Percentiles rank a stretch among this genome's conserved stretches.
Conservation (phyloP, 2,113 vertebrate species). For the Misgurnus mizolepis region DNA sequence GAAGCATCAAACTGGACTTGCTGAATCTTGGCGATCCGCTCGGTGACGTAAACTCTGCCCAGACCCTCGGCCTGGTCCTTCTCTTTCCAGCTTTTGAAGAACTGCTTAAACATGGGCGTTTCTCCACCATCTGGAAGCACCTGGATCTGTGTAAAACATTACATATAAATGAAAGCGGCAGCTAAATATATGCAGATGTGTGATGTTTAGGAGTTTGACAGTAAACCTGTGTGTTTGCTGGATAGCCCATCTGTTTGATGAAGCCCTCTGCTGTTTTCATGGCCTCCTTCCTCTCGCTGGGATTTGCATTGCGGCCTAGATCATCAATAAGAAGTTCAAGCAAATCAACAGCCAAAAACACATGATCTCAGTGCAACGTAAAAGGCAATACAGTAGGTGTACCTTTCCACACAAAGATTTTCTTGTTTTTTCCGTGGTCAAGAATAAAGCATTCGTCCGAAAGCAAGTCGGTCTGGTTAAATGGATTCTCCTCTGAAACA, state of each 20-base stretch:
- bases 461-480: conserved; percentile 79
- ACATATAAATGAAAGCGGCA: not conserved
- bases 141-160: conserved; percentile 80
- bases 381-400: not conserved
- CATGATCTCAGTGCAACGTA: not conserved
- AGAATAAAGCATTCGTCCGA: conserved; percentile 91
- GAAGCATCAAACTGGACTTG: conserved; percentile 87
- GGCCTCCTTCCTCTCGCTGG: conserved; percentile 84
- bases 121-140: conserved; percentile 90
- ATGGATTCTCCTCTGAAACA: conserved; percentile 86
- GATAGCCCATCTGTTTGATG: conserved; percentile 87
- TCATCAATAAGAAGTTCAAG: conserved; percentile 13
- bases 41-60: conserved; percentile 84
- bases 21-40: conserved; percentile 83
- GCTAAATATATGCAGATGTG: not conserved
- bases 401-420: conserved; percentile 96
- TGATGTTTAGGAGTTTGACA: not conserved
- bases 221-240: conserved; percentile 82
- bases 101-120: conserved; percentile 90
- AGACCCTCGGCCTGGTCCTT: conserved; percentile 84
- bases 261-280: conserved; percentile 92
- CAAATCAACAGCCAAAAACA: not conserved
- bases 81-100: conserved; percentile 87
- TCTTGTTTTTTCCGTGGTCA: conserved; percentile 82
- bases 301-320: conserved; percentile 86